Evolutionary conservation across 2,797 vertebrate genomes (phyloP), one percentile per base, ranked within the genome.

Genomic region (Anisognathus igniventris): DNA sequence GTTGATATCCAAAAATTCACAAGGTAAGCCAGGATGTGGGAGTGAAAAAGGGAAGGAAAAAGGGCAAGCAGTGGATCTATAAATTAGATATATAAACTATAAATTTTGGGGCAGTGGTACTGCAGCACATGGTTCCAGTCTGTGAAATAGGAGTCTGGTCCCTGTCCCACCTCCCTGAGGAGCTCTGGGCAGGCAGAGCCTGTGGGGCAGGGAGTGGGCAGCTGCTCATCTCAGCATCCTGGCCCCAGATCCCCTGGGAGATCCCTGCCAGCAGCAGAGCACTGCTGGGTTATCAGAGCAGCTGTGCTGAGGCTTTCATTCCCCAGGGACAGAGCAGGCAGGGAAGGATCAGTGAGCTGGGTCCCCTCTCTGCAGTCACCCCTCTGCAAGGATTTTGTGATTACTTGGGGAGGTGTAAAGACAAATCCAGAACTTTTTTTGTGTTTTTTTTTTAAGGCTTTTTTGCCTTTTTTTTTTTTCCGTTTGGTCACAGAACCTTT

Each of bases 1-100:
- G 97, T 98, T 99, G 98, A 98, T 99, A 98, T 99, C 99, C 98
- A 99, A 99, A 99, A 99, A 98, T 97, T 98, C 98, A 97, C 99
- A 99, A 99, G 99, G 99, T 99, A 99, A 99, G 99, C 98, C 91
- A 97, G 90, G 80, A 86, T 58, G 58, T 45, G 76, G 94, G 88
- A 39, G 25, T 86, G 78, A 80, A 56, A 86, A 47, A 82, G 87
- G 94, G 61, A 74, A 77, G 67, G 56, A 64, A n/a, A 60, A 37
- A 56, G 80, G 40, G 64, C 39, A 61, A 37, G 10, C 40, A 81
- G 17, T 45, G 56, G 53, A n/a, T 19, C 2, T 16, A 6, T 25
- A 4, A 50, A 12, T 37, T 3, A 35, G 66, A n/a, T n/a, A n/a
- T n/a, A n/a, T n/a, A n/a, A n/a, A n/a, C n/a, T n/a, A n/a, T n/a